These are phyloP conservation scores for Tenthredo mesomela DNA, from an alignment of 2,888 invertebrate genomes.

Conservation along the genomic window DNA sequence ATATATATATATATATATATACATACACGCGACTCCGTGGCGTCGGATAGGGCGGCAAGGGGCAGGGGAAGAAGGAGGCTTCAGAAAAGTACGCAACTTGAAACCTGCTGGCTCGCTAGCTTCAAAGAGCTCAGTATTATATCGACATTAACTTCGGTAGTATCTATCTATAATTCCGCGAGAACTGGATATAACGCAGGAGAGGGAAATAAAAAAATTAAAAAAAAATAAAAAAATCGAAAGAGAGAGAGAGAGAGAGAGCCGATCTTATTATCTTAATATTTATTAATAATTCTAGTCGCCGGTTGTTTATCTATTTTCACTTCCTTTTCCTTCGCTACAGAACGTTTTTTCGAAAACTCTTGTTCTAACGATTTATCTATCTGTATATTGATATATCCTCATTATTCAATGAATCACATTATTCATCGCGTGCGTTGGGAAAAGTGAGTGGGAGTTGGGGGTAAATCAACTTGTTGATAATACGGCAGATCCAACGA, in stretches of 20 bases:
- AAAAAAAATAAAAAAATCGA: not conserved
- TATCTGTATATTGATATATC: not conserved
- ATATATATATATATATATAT: not conserved
- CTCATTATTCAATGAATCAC: not conserved
- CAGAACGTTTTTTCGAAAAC: not conserved
- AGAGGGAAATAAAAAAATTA: not conserved
- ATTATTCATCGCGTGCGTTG: not conserved
- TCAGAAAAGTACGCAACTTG: slow-evolving; percentile 44
- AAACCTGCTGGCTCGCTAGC: slow-evolving; percentile 13
- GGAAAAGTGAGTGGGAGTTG: too few species aligned
- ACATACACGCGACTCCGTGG: not conserved
- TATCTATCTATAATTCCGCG: slow-evolving; percentile 12
- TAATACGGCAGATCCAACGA: not conserved
- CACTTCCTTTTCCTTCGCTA: too few species aligned
- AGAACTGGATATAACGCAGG: not conserved
- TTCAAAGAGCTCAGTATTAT: slow-evolving; percentile 38
- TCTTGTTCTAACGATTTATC: not conserved
- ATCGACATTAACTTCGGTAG: slow-evolving; percentile 33
- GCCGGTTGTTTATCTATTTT: too few species aligned
- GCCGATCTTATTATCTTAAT: not conserved
- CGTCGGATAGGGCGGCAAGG: not conserved
- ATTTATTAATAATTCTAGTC: too few species aligned
- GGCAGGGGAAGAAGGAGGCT: not conserved
- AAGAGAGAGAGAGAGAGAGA: not conserved
- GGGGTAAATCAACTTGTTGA: not conserved